A percentile compares a stretch with the other conserved stretches of the same genome.
Evolutionary conservation across 2,888 invertebrate species (phyloP).

Genomic region (Neoscelio sp.): DNA sequence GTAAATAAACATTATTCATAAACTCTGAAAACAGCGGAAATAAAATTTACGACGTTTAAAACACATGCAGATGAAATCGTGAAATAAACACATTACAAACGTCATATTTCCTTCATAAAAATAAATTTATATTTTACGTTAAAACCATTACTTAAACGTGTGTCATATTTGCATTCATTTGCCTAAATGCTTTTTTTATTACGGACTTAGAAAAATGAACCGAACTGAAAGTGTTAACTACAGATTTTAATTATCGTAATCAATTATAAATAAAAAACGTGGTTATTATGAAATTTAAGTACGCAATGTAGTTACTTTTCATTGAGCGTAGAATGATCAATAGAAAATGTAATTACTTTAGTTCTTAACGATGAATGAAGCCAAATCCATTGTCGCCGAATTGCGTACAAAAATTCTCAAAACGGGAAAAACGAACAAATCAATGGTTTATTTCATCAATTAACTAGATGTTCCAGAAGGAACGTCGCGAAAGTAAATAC

Average conservation of each 20-base stretch:
- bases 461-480: conserved; percentile 28
- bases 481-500: conserved; percentile 54
- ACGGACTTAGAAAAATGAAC: no score
- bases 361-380: neutral
- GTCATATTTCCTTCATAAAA: neutral
- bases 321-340: conserved; percentile 3
- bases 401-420: conserved; percentile 9
- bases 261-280: no score
- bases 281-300: no score
- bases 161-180: neutral
- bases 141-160: neutral
- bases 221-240: no score
- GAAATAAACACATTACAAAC: conserved; percentile 22
- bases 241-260: no score
- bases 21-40: conserved; percentile 29
- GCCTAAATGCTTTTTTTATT: no score
- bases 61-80: neutral
- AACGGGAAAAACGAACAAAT: conserved; percentile 20
- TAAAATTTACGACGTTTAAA: conserved; percentile 22
- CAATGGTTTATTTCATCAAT: conserved; percentile 45
- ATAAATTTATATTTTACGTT: neutral
- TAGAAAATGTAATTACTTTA: conserved; percentile 14
- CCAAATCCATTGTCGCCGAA: neutral
- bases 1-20: conserved; percentile 47
- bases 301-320: no score